phyloP scores from a whole-genome alignment of 2,888 invertebrate genomes.

The Eucriotettix oculatus region DNA sequence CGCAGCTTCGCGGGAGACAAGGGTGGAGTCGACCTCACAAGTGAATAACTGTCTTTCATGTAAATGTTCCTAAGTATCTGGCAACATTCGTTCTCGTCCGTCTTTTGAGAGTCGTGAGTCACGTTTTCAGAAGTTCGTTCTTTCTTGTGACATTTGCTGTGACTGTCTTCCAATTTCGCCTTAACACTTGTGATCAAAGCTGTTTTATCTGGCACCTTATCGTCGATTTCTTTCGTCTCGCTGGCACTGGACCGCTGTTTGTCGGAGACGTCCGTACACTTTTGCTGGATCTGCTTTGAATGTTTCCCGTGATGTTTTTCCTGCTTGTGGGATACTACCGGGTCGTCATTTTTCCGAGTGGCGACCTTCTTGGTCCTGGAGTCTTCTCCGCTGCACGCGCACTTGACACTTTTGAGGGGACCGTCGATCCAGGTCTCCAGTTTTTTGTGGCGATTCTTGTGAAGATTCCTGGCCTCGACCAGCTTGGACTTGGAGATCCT shows the following conservation, averaged over 20 bases:
- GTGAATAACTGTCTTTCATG: not conserved
- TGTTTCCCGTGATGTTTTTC: not conserved
- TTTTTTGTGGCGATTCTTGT: slow-evolving; percentile 65
- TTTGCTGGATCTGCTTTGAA: not conserved
- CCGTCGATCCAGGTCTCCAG: slow-evolving; percentile 93
- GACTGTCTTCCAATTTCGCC: not conserved
- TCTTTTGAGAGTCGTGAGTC: not conserved
- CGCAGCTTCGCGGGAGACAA: not conserved
- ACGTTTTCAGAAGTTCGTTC: not conserved
- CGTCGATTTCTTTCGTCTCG: not conserved
- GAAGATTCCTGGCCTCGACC: slow-evolving; percentile 61
- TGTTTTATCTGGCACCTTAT: not conserved
- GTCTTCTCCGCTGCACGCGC: not conserved
- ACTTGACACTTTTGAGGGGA: slow-evolving; percentile 39
- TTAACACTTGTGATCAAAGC: not conserved
- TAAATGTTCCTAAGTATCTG: not conserved
- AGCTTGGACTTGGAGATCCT: slow-evolving; percentile 65
- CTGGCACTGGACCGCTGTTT: not conserved
- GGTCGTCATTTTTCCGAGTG: not conserved
- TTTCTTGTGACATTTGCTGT: not conserved
- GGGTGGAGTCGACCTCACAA: not conserved
- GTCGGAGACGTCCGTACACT: not conserved
- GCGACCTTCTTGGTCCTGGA: not conserved
- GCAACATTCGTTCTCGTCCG: not conserved
- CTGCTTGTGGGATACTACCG: too few relatives aligned